phyloP scores from a whole-genome alignment of 2,888 invertebrate genomes.

The Drosophila birchii region DNA sequence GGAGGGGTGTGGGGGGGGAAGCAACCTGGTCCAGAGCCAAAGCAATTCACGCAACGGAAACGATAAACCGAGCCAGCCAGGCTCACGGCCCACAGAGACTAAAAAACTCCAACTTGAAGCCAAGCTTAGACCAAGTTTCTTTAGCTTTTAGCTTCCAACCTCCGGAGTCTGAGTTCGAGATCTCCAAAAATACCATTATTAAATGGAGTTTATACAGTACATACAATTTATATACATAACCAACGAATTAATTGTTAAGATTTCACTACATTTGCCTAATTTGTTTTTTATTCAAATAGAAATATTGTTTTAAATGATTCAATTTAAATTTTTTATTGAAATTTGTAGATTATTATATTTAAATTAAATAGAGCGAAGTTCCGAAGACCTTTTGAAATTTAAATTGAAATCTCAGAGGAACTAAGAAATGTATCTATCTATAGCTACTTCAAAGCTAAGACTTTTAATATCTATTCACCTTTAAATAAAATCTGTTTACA shows the following conservation, averaged over 20 bases:
- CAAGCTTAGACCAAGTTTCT: conserved; percentile 19
- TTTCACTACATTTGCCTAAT: neutral
- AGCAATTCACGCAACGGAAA: conserved; percentile 48
- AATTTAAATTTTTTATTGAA: too few species aligned
- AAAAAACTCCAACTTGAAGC: neutral
- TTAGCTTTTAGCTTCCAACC: conserved; percentile 1
- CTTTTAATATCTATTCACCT: neutral
- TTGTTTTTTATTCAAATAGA: too few species aligned
- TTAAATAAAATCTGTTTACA: neutral
- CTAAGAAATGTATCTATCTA: neutral
- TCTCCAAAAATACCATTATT: neutral
- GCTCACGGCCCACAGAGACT: conserved; percentile 21
- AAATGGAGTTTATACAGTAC: conserved; percentile 1
- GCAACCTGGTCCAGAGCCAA: neutral
- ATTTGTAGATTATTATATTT: too few species aligned
- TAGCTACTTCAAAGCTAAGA: neutral
- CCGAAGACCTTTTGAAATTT: neutral
- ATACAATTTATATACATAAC: neutral
- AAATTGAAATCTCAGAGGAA: neutral
- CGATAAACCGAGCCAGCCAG: conserved; percentile 29
- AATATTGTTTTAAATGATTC: too few species aligned
- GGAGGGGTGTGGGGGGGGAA: neutral
- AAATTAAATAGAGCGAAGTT: too few species aligned
- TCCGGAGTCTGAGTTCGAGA: neutral
- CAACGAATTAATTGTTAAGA: neutral